These are phyloP conservation scores for Paradisaea rubra DNA, from an alignment of 2,113 vertebrate species.

Conservation along the genomic window DNA sequence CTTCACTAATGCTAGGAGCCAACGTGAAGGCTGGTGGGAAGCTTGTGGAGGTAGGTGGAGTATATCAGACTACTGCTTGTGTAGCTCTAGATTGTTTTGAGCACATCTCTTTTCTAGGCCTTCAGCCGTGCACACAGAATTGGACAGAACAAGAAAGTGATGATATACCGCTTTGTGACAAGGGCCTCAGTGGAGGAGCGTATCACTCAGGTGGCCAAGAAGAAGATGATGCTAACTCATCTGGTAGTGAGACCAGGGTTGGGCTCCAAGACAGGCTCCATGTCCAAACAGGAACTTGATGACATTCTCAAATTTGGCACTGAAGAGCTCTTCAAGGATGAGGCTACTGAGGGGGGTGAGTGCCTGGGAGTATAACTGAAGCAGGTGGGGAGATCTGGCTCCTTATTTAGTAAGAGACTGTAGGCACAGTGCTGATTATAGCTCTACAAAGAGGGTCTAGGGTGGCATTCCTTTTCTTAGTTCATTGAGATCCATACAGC, in stretches of 20 bases:
- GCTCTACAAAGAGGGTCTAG: background rate
- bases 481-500: background rate
- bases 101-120: constrained; percentile 71
- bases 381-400: background rate
- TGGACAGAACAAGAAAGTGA: constrained; percentile 97
- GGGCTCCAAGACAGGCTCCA: constrained; percentile 95
- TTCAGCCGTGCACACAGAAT: constrained; percentile 98
- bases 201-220: constrained; percentile 98
- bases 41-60: background rate
- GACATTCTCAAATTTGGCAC: constrained; percentile 98
- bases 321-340: constrained; percentile 94
- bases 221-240: constrained; percentile 99
- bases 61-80: background rate
- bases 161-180: constrained; percentile 98
- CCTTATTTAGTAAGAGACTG: background rate
- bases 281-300: constrained; percentile 98
- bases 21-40: background rate
- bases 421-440: background rate
- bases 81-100: background rate
- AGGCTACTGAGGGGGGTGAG: constrained; percentile 83
- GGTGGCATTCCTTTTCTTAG: background rate
- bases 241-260: constrained; percentile 93
- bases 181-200: constrained; percentile 96
- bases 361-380: background rate
- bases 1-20: background rate